Conservation (phyloP, 2,888 invertebrate species). For the Actias luna region DNA sequence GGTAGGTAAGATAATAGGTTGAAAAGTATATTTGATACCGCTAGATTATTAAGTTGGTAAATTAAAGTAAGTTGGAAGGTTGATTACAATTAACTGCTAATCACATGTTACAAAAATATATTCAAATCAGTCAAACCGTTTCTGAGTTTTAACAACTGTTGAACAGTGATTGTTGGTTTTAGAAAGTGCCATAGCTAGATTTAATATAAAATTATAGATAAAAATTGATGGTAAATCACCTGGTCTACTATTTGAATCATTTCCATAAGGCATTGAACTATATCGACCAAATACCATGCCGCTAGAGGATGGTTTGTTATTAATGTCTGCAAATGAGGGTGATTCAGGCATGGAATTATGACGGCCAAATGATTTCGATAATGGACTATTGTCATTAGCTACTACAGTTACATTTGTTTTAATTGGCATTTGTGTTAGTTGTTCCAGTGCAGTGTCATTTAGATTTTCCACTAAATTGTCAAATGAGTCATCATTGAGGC, state of each 20-base stretch:
- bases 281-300: conserved; percentile 67
- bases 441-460: conserved; percentile 72
- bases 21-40: too few relatives aligned
- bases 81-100: too few relatives aligned
- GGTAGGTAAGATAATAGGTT: too few relatives aligned
- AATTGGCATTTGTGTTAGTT: conserved; percentile 62
- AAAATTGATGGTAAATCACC: conserved; percentile 30
- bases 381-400: conserved; percentile 54
- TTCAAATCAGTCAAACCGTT: too few relatives aligned
- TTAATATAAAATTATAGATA: not conserved
- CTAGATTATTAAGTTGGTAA: too few relatives aligned
- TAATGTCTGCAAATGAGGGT: conserved; percentile 48
- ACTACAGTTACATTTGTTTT: conserved; percentile 39
- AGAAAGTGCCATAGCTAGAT: too few relatives aligned
- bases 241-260: conserved; percentile 41
- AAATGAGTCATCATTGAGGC: conserved; percentile 72
- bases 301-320: conserved; percentile 66
- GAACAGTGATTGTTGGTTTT: too few relatives aligned
- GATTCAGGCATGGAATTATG: conserved; percentile 77
- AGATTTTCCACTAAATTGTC: conserved; percentile 70
- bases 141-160: too few relatives aligned
- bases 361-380: conserved; percentile 57
- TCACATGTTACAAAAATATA: too few relatives aligned
- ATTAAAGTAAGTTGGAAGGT: too few relatives aligned
- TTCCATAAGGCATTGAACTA: conserved; percentile 71